These are phyloP conservation scores for Drusus annulatus DNA, from an alignment of 1,140 invertebrate species.

Conservation along the genomic window DNA sequence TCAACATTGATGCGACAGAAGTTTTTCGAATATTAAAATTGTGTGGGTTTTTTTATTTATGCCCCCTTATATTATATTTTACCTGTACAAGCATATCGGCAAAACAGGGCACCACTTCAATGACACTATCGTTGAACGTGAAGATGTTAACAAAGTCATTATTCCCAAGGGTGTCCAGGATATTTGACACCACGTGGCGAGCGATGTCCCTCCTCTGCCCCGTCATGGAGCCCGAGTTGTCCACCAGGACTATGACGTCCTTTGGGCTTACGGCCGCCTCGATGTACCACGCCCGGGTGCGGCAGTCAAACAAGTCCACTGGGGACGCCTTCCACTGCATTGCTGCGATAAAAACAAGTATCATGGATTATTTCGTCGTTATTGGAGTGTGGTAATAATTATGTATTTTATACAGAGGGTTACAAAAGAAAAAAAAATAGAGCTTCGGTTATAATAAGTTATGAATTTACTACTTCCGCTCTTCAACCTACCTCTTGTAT, in stretches of 20 bases:
- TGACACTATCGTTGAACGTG: slow-evolving; percentile 84
- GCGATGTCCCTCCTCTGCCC: slow-evolving; percentile 94
- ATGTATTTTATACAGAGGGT: too few relatives aligned
- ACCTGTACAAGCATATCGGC: slow-evolving; percentile 88
- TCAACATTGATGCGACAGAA: too few relatives aligned
- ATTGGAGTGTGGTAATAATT: too few relatives aligned
- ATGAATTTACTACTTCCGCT: too few relatives aligned
- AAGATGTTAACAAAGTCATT: slow-evolving; percentile 99
- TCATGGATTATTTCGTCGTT: too few relatives aligned
- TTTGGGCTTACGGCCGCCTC: slow-evolving; percentile 97
- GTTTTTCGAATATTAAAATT: too few relatives aligned
- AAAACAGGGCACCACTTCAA: slow-evolving; percentile 90
- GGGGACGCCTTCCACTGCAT: slow-evolving; percentile 81
- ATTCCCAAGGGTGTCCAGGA: slow-evolving; percentile 96
- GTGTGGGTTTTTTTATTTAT: too few relatives aligned
- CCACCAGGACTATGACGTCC: slow-evolving; percentile 95
- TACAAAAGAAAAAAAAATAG: too few relatives aligned
- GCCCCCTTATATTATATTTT: too few relatives aligned
- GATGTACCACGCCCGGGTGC: slow-evolving; percentile 94
- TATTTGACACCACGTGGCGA: slow-evolving; percentile 93
- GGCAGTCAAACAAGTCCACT: slow-evolving; percentile 90
- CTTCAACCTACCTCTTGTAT: too few relatives aligned
- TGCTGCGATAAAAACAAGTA: slow-evolving; percentile 63
- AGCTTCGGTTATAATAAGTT: too few relatives aligned
- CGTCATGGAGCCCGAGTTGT: slow-evolving; percentile 97